Evolutionary conservation across 2,888 invertebrate genomes (phyloP), one percentile per base, ranked within the genome.

Genomic region (Liopterus haemorrhoidalis): DNA sequence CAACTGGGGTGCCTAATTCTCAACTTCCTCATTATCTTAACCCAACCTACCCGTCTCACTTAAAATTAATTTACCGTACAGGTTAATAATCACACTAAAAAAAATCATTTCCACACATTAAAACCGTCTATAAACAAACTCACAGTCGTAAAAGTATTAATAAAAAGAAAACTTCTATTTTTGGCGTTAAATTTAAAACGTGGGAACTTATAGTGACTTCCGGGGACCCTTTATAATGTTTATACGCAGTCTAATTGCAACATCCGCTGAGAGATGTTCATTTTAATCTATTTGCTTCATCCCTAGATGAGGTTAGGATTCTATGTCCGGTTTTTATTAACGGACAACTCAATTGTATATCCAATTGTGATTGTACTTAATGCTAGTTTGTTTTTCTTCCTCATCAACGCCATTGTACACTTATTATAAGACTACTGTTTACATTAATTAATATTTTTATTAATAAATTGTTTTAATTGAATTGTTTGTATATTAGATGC

Each of bases 171-270:
- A 3, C 12, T n/a, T n/a, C 31, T n/a, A 5, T 36, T 5, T 6
- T 5, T 22, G 22, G n/a, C 12, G 6, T 20, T 8, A 6, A n/a
- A 11, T 36, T 19, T 27, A 21, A 24, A 22, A 24, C 44, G 44
- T 44, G 44, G 44, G 44, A 44, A 44, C 37, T 16, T n/a, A n/a
- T 32, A 18, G 15, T 5, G 18, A 16, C 18, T 14, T 32, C 18
- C 32, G 16, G 32, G 32, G 9, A 32, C 32, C 32, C 32, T 32
- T n/a, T 18, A 14, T 11, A 20, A 18, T 33, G 8, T 38, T 28
- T 31, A 32, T 49, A 57, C 59, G 59, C 61, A 57, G 52, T 56
- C 58, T 62, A 63, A 64, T 64, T 64, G 57, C 53, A 49, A 55
- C 61, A 59, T 64, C 63, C 63, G 62, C 57, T 56, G 33, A 49